Evolutionary conservation across 2,113 vertebrate genomes (phyloP), one percentile per base, ranked within the genome.

Genomic region (Alligator mississippiensis): DNA sequence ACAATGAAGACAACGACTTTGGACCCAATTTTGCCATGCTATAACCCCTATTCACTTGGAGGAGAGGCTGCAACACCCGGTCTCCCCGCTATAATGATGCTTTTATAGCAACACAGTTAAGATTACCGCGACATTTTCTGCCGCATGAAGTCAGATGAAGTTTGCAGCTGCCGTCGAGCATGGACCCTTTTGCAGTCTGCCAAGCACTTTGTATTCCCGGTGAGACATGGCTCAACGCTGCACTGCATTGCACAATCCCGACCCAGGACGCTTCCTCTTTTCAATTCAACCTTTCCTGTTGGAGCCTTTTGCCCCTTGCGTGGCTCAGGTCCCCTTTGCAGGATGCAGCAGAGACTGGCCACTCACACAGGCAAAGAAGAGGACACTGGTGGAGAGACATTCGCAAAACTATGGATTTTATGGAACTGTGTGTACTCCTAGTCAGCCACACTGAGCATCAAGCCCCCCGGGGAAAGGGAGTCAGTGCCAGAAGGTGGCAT

Each of bases 381-480:
- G 60, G 89, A 60, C 77, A 78, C 16, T 66, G 85, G 84, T 74
- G 84, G 28, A 92, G 79, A 82, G 84, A 79, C 30, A 60, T 89
- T 60, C 58, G 57, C 92, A 77, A 94, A 94, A 81, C 59, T 79
- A n/a, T 10, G 62, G 84, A 60, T 72, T 89, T 94, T 85, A 90
- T 77, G 87, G 2, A 74, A 74, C 12, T 47, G 47, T 25, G 30
- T 34, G 22, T 22, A 24, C 34, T 24, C 70, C 70, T 47, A 47
- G 70, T 25, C 21, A 38, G 47, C 25, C 15, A 38, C 70, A 74
- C 22, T 74, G 34, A 74, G 15, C 57, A 5, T 38, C 58, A 24
- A 17, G 21, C 47, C 74, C 74, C 47, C 15, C 8, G 22, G 22
- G 74, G 38, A 28, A 28, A 91, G 82, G 80, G 74, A 77, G 93